These are phyloP conservation scores for Epinephelus fuscoguttatus DNA, from an alignment of 2,113 vertebrate species.

Conservation along the genomic window DNA sequence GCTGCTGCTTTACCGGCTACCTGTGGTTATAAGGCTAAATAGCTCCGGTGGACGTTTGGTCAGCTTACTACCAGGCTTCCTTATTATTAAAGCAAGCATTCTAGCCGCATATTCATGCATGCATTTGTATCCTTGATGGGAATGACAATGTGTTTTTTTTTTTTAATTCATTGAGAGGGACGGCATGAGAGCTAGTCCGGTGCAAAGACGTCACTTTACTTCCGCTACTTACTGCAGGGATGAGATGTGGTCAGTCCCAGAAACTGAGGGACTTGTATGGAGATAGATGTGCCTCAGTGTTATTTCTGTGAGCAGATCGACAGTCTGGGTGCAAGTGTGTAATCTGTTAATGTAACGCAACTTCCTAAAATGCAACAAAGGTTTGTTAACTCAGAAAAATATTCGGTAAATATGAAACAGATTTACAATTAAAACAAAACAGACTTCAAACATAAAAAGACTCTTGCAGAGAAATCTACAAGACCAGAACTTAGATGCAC, in stretches of 20 bases:
- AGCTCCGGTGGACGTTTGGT: not conserved
- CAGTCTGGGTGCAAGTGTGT: too few relatives aligned
- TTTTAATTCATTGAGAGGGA: constrained; percentile 25
- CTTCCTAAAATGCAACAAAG: too few relatives aligned
- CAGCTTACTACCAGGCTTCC: not conserved
- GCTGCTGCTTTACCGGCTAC: constrained; percentile 54
- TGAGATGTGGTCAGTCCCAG: not conserved
- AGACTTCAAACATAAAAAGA: too few relatives aligned
- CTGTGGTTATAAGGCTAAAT: constrained; percentile 23
- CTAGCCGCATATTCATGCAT: not conserved
- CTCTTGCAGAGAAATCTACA: too few relatives aligned
- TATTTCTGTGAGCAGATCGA: too few relatives aligned
- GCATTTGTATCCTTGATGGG: not conserved
- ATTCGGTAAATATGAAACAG: too few relatives aligned
- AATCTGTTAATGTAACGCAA: too few relatives aligned
- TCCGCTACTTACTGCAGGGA: constrained; percentile 35
- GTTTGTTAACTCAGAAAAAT: too few relatives aligned
- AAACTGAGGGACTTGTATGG: too few relatives aligned
- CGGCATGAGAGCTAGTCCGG: constrained; percentile 6
- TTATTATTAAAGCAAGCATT: not conserved
- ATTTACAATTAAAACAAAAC: too few relatives aligned
- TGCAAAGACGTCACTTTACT: constrained; percentile 41
- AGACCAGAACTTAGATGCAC: too few relatives aligned
- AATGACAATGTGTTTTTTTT: not conserved
- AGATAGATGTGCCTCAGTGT: too few relatives aligned